Conservation (phyloP, 2,888 invertebrate species). For the Galerucella pusilla region DNA sequence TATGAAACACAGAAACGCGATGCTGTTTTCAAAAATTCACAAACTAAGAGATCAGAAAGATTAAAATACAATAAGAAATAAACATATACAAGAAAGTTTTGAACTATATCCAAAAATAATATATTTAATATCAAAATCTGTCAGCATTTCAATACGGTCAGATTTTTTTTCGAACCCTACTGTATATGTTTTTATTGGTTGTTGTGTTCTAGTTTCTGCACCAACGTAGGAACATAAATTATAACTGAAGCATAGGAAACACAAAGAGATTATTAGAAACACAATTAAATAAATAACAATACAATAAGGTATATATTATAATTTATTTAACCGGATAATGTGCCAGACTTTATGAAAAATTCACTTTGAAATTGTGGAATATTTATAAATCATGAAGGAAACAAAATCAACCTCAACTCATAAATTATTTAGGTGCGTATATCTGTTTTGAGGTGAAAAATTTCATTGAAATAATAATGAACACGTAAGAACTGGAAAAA, state of each 20-base stretch:
- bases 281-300: slow-evolving; percentile 19
- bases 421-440: slow-evolving; percentile 31
- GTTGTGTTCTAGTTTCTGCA: background rate
- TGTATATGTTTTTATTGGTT: background rate
- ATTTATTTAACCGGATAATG: slow-evolving; percentile 20
- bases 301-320: slow-evolving; percentile 15
- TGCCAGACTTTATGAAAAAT: slow-evolving; percentile 24
- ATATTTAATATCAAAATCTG: too few species aligned
- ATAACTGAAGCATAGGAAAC: slow-evolving; percentile 3
- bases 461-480: slow-evolving; percentile 2
- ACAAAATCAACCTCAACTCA: slow-evolving; percentile 34
- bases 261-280: slow-evolving; percentile 8
- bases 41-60: too few species aligned
- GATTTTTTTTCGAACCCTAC: too few species aligned
- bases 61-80: too few species aligned
- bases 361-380: slow-evolving; percentile 33
- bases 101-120: too few species aligned
- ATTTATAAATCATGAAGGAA: slow-evolving; percentile 32
- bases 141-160: too few species aligned
- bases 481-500: background rate
- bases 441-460: slow-evolving; percentile 31
- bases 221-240: background rate
- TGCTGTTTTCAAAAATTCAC: too few species aligned
- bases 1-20: too few species aligned
- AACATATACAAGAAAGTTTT: too few species aligned